phyloP scores from a whole-genome alignment of 2,888 invertebrate species.

The Adineta ricciae region DNA sequence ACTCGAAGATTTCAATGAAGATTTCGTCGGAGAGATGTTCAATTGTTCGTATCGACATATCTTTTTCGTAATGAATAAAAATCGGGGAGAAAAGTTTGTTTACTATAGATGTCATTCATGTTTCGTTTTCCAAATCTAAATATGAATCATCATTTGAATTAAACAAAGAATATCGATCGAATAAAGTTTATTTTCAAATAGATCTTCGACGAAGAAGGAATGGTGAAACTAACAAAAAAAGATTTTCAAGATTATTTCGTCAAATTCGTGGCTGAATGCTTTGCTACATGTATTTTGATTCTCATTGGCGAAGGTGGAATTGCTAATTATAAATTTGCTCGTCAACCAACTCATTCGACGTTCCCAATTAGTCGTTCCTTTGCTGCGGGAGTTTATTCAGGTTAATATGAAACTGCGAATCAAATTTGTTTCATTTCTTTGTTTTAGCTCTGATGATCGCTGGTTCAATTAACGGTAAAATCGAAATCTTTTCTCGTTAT shows the following conservation, averaged over 20 bases:
- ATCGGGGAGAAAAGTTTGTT: no score
- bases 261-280: constrained; percentile 26
- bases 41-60: no score
- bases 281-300: constrained; percentile 26
- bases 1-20: no score
- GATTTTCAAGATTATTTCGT: neutral
- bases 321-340: constrained; percentile 27
- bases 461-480: constrained; percentile 28
- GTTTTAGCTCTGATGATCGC: neutral
- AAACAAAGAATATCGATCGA: no score
- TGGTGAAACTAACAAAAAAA: neutral
- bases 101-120: no score
- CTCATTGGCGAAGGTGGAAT: neutral
- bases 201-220: no score
- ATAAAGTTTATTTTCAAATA: no score
- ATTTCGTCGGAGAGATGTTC: no score
- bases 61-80: no score
- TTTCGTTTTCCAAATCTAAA: no score
- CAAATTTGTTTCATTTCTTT: neutral
- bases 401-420: neutral
- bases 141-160: no score
- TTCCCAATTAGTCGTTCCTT: neutral
- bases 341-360: neutral
- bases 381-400: constrained; percentile 20
- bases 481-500: neutral